A percentile compares a stretch with the other conserved stretches of the same genome.
Evolutionary conservation across 2,113 vertebrate species (phyloP).

Genomic region (Charadrius vociferus): DNA sequence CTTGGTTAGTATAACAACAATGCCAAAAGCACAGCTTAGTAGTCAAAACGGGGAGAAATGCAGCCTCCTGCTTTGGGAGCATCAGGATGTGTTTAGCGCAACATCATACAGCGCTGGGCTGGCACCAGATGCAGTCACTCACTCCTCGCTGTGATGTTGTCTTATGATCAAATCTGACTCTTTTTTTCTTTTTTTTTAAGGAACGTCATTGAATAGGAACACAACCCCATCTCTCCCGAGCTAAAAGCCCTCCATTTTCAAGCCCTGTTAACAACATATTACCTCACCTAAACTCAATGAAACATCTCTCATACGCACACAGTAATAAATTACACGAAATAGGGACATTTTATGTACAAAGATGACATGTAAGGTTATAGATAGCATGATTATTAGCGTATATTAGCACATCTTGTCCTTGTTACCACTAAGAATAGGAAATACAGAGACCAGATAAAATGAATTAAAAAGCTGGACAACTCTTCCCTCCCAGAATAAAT

Average conservation of each 20-base stretch:
- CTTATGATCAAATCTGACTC: background rate
- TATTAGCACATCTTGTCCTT: constrained; percentile 37
- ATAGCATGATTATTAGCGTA: constrained; percentile 8
- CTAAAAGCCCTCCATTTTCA: background rate
- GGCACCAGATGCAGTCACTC: background rate
- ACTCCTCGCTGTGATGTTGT: background rate
- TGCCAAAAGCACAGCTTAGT: background rate
- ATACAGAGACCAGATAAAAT: background rate
- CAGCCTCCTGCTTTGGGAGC: background rate
- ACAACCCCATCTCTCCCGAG: background rate
- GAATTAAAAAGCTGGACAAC: background rate
- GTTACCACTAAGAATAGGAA: background rate
- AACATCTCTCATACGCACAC: background rate
- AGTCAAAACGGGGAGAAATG: background rate
- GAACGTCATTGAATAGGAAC: background rate
- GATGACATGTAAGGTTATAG: constrained; percentile 32
- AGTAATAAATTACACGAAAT: background rate
- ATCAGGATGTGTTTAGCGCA: background rate
- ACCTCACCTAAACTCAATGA: constrained; percentile 21
- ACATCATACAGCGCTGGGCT: background rate
- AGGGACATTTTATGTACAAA: constrained; percentile 28
- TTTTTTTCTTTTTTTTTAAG: background rate
- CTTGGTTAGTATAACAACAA: background rate
- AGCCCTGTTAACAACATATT: background rate
- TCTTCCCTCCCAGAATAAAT: background rate